These are phyloP conservation scores for Sakesphorus luctuosus DNA, from an alignment of 2,113 vertebrate genomes.

Conservation along the genomic window DNA sequence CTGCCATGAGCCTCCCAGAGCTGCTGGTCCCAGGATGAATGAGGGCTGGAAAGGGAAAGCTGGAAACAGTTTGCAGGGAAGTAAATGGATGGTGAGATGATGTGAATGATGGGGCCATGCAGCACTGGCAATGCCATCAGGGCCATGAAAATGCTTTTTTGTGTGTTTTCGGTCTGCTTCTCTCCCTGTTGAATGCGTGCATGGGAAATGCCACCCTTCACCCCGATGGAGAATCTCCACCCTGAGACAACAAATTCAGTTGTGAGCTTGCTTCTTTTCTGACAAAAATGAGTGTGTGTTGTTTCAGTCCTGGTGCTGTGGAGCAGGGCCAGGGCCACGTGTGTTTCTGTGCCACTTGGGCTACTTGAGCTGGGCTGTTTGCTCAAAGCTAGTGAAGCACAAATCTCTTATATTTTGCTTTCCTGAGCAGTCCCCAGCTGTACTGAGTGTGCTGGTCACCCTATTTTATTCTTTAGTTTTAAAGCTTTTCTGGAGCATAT, in stretches of 20 bases:
- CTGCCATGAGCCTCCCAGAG: neutral
- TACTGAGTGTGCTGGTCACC: neutral
- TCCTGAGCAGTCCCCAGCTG: neutral
- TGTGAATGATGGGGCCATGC: neutral
- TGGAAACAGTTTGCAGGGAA: neutral
- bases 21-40: neutral
- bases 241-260: neutral
- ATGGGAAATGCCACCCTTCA: neutral
- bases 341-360: neutral
- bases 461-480: neutral
- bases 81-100: neutral
- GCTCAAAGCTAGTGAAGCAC: neutral
- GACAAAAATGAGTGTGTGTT: neutral
- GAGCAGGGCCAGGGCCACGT: neutral
- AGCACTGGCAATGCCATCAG: neutral
- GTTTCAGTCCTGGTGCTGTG: neutral
- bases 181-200: neutral
- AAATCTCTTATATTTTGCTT: neutral
- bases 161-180: neutral
- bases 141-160: fast-evolving
- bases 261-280: neutral
- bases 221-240: neutral
- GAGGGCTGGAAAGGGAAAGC: neutral
- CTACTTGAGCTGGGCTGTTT: neutral
- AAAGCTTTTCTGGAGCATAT: neutral